These are phyloP conservation scores for Eclectus roratus DNA, from an alignment of 2,113 vertebrate species.

Conservation along the genomic window DNA sequence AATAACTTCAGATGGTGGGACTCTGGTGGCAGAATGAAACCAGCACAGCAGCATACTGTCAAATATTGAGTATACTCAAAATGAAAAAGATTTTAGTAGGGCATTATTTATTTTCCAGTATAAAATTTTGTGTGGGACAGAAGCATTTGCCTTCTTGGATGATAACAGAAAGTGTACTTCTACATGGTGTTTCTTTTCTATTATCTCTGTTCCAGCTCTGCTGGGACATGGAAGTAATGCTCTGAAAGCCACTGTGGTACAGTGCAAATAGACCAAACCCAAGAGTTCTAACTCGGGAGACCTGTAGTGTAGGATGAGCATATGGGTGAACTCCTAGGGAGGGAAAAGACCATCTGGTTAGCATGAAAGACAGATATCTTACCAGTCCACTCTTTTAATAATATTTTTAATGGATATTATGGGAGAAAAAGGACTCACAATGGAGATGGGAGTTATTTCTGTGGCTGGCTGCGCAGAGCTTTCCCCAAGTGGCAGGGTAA, in stretches of 20 bases:
- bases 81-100: neutral
- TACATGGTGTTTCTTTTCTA: neutral
- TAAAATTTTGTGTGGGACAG: neutral
- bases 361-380: neutral
- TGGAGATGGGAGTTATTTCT: neutral
- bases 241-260: neutral
- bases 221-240: neutral
- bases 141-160: neutral
- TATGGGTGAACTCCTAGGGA: neutral
- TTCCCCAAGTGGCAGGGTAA: neutral
- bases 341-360: neutral
- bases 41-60: neutral
- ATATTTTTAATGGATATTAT: neutral
- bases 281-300: neutral
- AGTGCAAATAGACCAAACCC: neutral
- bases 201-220: neutral
- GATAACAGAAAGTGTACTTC: neutral
- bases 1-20: neutral
- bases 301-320: neutral
- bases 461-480: neutral
- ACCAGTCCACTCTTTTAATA: neutral
- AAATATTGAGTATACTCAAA: neutral
- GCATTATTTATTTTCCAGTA: neutral
- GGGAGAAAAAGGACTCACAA: neutral
- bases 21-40: neutral